phyloP scores from a whole-genome alignment of 1,140 invertebrate species.

The Leptoteleia sp. region DNA sequence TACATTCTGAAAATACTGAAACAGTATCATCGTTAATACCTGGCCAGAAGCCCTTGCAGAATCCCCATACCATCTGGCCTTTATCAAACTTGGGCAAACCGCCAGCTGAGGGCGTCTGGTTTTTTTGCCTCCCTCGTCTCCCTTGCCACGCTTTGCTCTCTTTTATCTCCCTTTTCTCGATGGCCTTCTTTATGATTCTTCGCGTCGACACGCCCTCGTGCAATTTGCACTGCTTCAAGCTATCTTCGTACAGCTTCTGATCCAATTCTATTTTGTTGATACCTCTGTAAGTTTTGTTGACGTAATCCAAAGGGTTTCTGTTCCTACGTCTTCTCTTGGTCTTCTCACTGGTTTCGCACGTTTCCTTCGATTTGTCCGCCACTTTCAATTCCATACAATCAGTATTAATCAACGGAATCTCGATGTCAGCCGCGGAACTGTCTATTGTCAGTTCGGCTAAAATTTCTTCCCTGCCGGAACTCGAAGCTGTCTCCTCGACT shows the following conservation, averaged over 20 bases:
- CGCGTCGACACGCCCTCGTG: constrained; percentile 9
- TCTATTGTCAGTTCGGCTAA: constrained; percentile 14
- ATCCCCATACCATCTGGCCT: constrained; percentile 69
- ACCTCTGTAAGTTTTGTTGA: constrained; percentile 49
- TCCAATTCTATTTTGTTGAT: constrained; percentile 50
- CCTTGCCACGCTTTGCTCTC: background rate
- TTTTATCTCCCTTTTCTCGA: constrained; percentile 1
- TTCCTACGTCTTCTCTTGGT: constrained; percentile 7
- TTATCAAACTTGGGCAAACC: constrained; percentile 14
- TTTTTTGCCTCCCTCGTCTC: background rate
- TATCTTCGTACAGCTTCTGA: constrained; percentile 34
- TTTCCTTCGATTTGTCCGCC: background rate
- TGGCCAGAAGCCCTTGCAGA: constrained; percentile 66
- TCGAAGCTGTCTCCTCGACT: constrained; percentile 11
- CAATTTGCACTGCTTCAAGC: background rate
- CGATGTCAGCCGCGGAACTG: background rate
- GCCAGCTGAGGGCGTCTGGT: too few species aligned
- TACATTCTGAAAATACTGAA: too few species aligned
- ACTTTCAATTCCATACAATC: background rate
- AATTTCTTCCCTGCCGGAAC: constrained; percentile 1
- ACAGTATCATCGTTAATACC: too few species aligned
- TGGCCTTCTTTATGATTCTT: constrained; percentile 10
- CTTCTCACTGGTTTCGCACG: background rate
- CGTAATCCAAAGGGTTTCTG: constrained; percentile 35
- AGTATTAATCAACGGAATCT: background rate